Conservation (phyloP, 92 coral and sea anemone species). For the Bergia puertoricense region DNA sequence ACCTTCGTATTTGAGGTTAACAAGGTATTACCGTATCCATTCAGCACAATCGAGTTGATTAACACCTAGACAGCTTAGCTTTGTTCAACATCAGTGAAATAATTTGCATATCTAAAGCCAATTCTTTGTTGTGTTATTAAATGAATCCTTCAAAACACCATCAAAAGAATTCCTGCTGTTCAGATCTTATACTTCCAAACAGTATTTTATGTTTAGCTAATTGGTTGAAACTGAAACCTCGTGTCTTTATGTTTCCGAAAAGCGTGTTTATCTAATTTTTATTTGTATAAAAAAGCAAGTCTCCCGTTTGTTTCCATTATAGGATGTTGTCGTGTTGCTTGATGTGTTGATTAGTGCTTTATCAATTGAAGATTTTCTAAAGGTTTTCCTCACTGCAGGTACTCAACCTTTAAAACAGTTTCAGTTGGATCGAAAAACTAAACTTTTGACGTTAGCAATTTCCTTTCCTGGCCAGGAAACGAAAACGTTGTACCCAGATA, state of each 20-base stretch:
- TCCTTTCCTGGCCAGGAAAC: too few relatives aligned
- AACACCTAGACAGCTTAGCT: slow-evolving; percentile 19
- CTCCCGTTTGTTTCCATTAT: background rate
- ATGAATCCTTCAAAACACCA: slow-evolving; percentile 5
- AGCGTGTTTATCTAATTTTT: slow-evolving; percentile 15
- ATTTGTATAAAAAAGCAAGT: slow-evolving; percentile 5
- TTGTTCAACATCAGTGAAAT: slow-evolving; percentile 25
- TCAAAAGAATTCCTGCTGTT: slow-evolving; percentile 24
- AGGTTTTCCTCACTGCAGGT: background rate
- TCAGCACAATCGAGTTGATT: slow-evolving; percentile 30
- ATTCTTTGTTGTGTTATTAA: slow-evolving; percentile 26
- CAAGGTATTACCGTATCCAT: slow-evolving; percentile 31
- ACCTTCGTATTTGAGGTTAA: background rate
- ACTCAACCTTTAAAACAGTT: background rate
- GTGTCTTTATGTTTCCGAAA: background rate
- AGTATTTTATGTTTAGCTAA: background rate
- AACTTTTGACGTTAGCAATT: background rate
- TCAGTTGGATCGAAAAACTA: background rate
- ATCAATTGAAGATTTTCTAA: background rate
- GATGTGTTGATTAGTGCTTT: background rate
- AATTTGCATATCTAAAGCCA: slow-evolving; percentile 41
- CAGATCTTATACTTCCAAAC: background rate
- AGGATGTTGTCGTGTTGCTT: background rate
- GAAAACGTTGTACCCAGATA: background rate
- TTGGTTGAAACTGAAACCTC: slow-evolving; percentile 4